Percentiles rank a stretch among this genome's conserved stretches.
phyloP scores from a whole-genome alignment of 2,797 vertebrate species.

The Syngnathus acus region DNA sequence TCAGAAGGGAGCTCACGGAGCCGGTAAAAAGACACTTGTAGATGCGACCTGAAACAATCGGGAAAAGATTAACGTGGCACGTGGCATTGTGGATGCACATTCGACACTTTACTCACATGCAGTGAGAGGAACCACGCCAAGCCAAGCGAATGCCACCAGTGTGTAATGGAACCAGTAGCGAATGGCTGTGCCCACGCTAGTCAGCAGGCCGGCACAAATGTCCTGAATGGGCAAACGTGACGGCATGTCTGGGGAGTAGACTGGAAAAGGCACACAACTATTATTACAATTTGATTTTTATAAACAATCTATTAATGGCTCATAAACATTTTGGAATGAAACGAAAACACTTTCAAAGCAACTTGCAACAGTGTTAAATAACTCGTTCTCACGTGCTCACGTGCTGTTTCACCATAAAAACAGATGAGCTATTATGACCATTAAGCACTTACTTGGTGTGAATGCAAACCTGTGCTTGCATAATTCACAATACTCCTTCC shows the following conservation, averaged over 20 bases:
- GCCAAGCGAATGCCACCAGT: slow-evolving; percentile 98
- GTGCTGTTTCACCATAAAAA: slow-evolving; percentile 5
- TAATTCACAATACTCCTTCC: slow-evolving; percentile 99
- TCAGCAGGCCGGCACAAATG: slow-evolving; percentile 95
- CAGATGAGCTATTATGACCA: slow-evolving; percentile 14
- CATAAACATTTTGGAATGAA: neutral
- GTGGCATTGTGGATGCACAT: neutral
- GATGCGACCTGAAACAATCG: slow-evolving; percentile 81
- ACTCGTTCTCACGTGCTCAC: too few species aligned
- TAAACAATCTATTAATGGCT: neutral
- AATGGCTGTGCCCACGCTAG: slow-evolving; percentile 97
- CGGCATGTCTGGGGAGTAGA: slow-evolving; percentile 99
- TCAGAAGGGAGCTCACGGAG: slow-evolving; percentile 98
- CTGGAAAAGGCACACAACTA: slow-evolving; percentile 49
- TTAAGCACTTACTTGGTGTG: slow-evolving; percentile 92
- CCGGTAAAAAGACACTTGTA: slow-evolving; percentile 99
- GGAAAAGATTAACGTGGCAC: neutral
- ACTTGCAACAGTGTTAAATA: neutral
- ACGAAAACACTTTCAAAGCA: neutral
- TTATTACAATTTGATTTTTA: neutral
- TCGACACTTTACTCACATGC: slow-evolving; percentile 81
- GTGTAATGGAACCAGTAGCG: slow-evolving; percentile 99
- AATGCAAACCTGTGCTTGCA: slow-evolving; percentile 99
- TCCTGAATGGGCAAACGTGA: slow-evolving; percentile 97
- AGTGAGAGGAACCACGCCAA: slow-evolving; percentile 98